These are phyloP conservation scores for Ceyx melanurus DNA, from an alignment of 2,113 vertebrate species.

Conservation along the genomic window DNA sequence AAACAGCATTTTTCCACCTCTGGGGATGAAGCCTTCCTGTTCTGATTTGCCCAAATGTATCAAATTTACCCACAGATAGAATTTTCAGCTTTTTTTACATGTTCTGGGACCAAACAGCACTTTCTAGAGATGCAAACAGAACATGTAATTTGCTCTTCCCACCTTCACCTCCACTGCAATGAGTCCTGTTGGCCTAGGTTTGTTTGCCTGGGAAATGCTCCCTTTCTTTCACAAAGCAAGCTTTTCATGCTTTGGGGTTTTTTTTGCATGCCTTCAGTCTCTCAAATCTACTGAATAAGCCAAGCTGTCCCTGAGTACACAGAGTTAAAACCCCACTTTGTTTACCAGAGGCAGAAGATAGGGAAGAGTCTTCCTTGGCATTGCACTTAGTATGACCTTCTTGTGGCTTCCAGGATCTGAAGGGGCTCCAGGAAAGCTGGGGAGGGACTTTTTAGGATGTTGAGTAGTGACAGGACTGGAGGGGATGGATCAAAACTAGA, in stretches of 20 bases:
- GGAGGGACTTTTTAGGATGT: too few relatives aligned
- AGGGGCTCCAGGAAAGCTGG: too few relatives aligned
- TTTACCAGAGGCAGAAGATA: not conserved
- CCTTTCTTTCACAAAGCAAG: not conserved
- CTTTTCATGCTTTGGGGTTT: not conserved
- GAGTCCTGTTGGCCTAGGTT: not conserved
- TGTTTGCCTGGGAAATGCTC: not conserved
- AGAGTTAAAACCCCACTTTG: conserved; percentile 2
- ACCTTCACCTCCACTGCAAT: not conserved
- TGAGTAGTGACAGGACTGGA: too few relatives aligned
- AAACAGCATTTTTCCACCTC: not conserved
- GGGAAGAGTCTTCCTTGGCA: not conserved
- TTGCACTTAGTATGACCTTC: not conserved
- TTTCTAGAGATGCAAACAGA: not conserved
- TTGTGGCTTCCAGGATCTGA: too few relatives aligned
- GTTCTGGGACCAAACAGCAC: not conserved
- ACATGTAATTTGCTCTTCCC: not conserved
- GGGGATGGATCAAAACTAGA: too few relatives aligned
- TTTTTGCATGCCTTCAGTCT: not conserved
- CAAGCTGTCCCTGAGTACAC: not conserved
- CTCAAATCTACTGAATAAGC: not conserved
- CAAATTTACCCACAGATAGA: not conserved
- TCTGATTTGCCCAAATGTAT: not conserved
- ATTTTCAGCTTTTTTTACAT: not conserved
- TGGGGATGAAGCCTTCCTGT: not conserved